Conservation (phyloP, 2,888 invertebrate species). For the Euzophera pinguis region DNA sequence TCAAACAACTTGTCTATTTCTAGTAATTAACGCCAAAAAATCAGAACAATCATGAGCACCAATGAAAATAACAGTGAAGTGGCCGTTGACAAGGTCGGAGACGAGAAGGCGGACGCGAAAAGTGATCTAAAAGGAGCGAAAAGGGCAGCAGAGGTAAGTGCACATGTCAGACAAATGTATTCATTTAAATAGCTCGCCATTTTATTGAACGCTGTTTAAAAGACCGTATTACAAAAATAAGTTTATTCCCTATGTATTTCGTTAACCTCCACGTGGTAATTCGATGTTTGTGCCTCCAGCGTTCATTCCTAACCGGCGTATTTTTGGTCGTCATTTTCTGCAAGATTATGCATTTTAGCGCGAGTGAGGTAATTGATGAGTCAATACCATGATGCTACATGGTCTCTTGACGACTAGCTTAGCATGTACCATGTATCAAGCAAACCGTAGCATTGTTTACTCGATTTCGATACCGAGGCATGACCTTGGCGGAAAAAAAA, state of each 20-base stretch:
- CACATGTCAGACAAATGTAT: slow-evolving; percentile 73
- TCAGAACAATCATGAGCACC: slow-evolving; percentile 76
- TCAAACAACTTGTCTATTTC: slow-evolving; percentile 62
- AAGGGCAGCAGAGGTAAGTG: slow-evolving; percentile 92
- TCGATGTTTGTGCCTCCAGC: slow-evolving; percentile 22
- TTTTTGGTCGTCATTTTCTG: slow-evolving; percentile 63
- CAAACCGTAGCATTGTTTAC: slow-evolving; percentile 64
- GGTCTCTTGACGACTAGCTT: slow-evolving; percentile 22
- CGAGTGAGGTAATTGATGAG: slow-evolving; percentile 66
- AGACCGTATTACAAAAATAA: slow-evolving; percentile 35
- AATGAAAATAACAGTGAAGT: slow-evolving; percentile 91
- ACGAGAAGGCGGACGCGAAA: slow-evolving; percentile 88
- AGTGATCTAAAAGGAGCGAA: slow-evolving; percentile 92
- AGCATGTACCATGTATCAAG: slow-evolving; percentile 22
- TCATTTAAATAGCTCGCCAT: slow-evolving; percentile 75
- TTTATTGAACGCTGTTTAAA: slow-evolving; percentile 66
- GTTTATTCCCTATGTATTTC: slow-evolving; percentile 23
- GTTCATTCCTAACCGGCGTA: slow-evolving; percentile 56
- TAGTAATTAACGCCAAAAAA: slow-evolving; percentile 70
- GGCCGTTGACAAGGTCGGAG: slow-evolving; percentile 91
- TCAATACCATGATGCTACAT: slow-evolving; percentile 42
- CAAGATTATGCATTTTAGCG: slow-evolving; percentile 43
- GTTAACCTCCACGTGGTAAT: slow-evolving; percentile 48
- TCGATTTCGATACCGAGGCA: slow-evolving; percentile 66
- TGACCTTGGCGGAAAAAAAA: slow-evolving; percentile 76